phyloP scores from a whole-genome alignment of 2,113 vertebrate genomes.

The Panthera tigris region DNA sequence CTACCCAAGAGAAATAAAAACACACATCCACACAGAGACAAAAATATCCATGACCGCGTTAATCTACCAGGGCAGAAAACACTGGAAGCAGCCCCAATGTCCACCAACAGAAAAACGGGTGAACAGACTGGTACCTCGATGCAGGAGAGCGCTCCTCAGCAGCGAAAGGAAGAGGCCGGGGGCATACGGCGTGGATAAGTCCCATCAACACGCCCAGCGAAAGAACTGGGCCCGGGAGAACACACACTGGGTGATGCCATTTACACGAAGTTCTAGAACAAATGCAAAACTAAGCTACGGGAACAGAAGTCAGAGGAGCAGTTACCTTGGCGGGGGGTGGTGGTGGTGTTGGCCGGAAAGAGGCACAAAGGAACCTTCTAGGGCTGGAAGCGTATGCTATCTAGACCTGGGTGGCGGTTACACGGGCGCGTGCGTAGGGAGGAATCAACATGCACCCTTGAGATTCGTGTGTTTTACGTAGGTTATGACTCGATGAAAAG shows the following conservation, averaged over 20 bases:
- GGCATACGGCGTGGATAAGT: accelerated
- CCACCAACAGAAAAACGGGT: accelerated
- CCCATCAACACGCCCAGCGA: accelerated
- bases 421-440: accelerated
- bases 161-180: accelerated
- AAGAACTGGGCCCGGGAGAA: background rate
- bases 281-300: background rate
- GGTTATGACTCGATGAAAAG: background rate
- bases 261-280: background rate
- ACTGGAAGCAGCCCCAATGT: background rate
- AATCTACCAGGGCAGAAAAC: too few species aligned
- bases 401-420: accelerated
- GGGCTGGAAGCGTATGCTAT: accelerated
- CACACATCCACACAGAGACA: background rate
- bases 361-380: background rate
- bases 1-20: background rate
- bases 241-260: accelerated
- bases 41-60: background rate
- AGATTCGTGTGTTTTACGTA: accelerated
- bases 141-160: accelerated
- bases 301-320: background rate
- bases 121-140: accelerated
- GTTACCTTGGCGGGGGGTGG: too few species aligned
- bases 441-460: background rate
- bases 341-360: background rate